A percentile compares a stretch with the other conserved stretches of the same genome.
Conservation (phyloP, 2,797 vertebrate genomes). For the Catostomus latipinnis region DNA sequence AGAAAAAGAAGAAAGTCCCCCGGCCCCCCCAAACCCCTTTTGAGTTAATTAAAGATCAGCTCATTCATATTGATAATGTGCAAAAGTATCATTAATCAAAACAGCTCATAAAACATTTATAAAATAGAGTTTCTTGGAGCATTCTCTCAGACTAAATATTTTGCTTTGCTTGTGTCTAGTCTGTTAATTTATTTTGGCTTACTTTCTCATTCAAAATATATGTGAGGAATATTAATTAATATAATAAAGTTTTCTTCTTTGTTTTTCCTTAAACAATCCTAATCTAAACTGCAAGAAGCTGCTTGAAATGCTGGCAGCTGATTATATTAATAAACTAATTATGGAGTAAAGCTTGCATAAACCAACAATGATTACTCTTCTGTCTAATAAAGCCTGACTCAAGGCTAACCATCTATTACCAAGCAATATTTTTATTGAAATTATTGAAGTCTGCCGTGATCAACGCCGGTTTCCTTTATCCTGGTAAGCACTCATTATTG, state of each 20-base stretch:
- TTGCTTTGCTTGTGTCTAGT: background rate
- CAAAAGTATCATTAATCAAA: background rate
- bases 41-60: background rate
- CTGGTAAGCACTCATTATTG: background rate
- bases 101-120: background rate
- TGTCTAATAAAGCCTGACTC: slow-evolving; percentile 50
- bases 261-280: slow-evolving; percentile 33
- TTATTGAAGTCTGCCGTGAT: slow-evolving; percentile 10
- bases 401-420: slow-evolving; percentile 49
- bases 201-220: slow-evolving; percentile 23
- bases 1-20: background rate
- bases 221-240: slow-evolving; percentile 51
- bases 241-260: slow-evolving; percentile 43
- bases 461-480: slow-evolving; percentile 37
- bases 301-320: slow-evolving; percentile 45
- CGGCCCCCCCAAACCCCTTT: background rate
- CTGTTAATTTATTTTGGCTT: slow-evolving; percentile 10
- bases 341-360: slow-evolving; percentile 51
- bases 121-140: background rate
- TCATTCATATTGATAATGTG: background rate
- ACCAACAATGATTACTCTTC: slow-evolving; percentile 54
- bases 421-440: slow-evolving; percentile 40
- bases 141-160: background rate
- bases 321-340: slow-evolving; percentile 60
- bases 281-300: slow-evolving; percentile 42